Percentiles rank a stretch among this genome's conserved stretches.
phyloP scores from a whole-genome alignment of 2,888 invertebrate genomes.

The Nebria brevicollis region DNA sequence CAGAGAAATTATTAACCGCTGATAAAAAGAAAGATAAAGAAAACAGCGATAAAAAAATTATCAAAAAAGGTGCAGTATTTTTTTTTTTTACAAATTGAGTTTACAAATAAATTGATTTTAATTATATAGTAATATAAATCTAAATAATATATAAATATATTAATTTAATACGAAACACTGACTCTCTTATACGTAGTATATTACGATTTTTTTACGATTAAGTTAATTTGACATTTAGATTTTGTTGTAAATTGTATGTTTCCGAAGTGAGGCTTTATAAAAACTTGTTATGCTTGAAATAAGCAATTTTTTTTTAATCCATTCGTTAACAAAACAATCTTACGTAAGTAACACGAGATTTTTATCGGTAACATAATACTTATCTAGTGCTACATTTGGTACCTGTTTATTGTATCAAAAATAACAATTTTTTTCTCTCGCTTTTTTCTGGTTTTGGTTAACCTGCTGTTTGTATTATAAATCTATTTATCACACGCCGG shows the following conservation, averaged over 20 bases:
- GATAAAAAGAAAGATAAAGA: conserved; percentile 48
- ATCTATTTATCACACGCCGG: conserved; percentile 1
- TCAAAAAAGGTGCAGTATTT: conserved; percentile 37
- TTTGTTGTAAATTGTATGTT: not conserved
- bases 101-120: no score
- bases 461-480: not conserved
- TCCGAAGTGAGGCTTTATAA: not conserved
- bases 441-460: not conserved
- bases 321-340: not conserved
- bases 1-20: conserved; percentile 28
- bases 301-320: not conserved
- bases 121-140: no score
- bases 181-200: no score
- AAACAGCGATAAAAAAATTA: conserved; percentile 39
- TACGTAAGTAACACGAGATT: not conserved
- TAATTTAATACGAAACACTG: no score
- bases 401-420: not conserved
- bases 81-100: no score
- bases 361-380: not conserved
- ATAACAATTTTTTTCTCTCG: not conserved
- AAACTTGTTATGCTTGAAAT: not conserved
- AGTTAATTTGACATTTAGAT: not conserved
- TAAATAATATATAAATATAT: no score
- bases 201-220: no score
- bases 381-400: not conserved